Percentiles rank a stretch among this genome's conserved stretches.
Conservation (phyloP, 92 coral and sea anemone genomes). For the Actinernus sp. region DNA sequence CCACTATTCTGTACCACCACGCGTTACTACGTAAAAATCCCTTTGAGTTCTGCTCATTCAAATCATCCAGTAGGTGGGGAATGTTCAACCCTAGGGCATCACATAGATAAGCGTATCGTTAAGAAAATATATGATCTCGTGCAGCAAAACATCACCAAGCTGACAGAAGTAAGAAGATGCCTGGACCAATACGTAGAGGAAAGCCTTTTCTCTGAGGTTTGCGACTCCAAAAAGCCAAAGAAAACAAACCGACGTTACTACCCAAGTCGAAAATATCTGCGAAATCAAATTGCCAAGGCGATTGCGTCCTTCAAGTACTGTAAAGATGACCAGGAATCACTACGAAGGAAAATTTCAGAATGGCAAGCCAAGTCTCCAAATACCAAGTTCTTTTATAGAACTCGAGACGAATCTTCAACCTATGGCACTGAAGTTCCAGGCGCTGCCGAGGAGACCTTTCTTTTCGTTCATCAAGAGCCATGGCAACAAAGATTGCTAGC, state of each 20-base stretch:
- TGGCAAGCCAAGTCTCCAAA: slow-evolving; percentile 29
- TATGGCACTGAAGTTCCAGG: no score
- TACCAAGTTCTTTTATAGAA: slow-evolving; percentile 26
- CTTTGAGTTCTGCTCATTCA: slow-evolving; percentile 24
- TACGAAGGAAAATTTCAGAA: slow-evolving; percentile 11
- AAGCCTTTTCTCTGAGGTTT: slow-evolving; percentile 26
- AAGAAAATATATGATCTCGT: slow-evolving; percentile 21
- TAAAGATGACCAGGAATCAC: slow-evolving; percentile 22
- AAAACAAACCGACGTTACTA: slow-evolving; percentile 35
- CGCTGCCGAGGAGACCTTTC: slow-evolving; percentile 8
- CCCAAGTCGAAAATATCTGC: slow-evolving; percentile 24
- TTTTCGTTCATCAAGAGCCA: slow-evolving; percentile 59
- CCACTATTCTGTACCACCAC: slow-evolving; percentile 4
- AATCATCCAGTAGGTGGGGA: slow-evolving; percentile 41
- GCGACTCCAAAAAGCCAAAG: slow-evolving; percentile 13
- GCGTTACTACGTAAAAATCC: slow-evolving; percentile 37
- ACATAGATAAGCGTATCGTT: slow-evolving; percentile 22
- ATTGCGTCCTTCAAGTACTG: slow-evolving; percentile 3
- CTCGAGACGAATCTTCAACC: slow-evolving; percentile 36
- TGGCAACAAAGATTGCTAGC: slow-evolving; percentile 49
- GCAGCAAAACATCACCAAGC: slow-evolving; percentile 24
- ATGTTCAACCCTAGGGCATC: slow-evolving; percentile 15
- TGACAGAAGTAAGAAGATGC: slow-evolving; percentile 28
- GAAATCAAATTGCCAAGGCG: slow-evolving; percentile 20
- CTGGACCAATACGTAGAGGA: slow-evolving; percentile 17